Base-by-base conservation (phyloP, 1,140 invertebrate species). In the Drosophila sp. region DNA sequence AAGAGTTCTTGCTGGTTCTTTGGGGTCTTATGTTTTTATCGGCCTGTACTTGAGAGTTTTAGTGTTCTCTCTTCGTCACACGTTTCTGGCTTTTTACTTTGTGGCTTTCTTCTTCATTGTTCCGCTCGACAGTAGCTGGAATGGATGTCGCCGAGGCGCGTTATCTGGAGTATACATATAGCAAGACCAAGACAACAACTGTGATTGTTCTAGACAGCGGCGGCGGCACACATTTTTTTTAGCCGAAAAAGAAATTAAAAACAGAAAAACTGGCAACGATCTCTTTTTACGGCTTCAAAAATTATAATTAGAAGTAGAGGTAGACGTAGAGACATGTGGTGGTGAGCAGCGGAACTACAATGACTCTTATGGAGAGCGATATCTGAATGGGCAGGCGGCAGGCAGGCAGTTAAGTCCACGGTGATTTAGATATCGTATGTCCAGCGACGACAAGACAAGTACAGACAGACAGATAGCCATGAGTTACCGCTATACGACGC, bases 101-200 rank as follows among this genome's bases (percentile, higher is more conserved):
- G 67, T 70, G 67, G 75, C 83, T 85, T 85, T 85, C 82, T 84
- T 84, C 81, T 87, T 82, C 76, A 80, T 61, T 70, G 72, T 77
- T 76, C 79, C 74, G 73, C 65, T 64, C 70, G 79, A 70, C 83
- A 78, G 83, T 83, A 79, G 68, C 72, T 79, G 71, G 50, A 50
- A 62, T 58, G 80, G 66, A 70, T 50, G 44, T 50, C 77, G 70
- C 70, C 74, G 76, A 66, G 58, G 70, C 66, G 83, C 75, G 82
- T 87, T 86, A 86, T 82, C 83, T 86, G 82, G 75, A 86, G 75
- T 79, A 82, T 65, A 78, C 54, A 75, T 65, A 78, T 47, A 75
- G 7, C 35, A 38, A 38, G 2, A 38, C 54, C 35, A 56, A 17
- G n/a, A 32, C 32, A 55, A 33, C 47, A 41, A 32, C 54, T 54